Percentiles rank a stretch among this genome's conserved stretches.
Evolutionary conservation across 1,140 invertebrate genomes (phyloP).

Genomic region (Batillaria attramentaria): DNA sequence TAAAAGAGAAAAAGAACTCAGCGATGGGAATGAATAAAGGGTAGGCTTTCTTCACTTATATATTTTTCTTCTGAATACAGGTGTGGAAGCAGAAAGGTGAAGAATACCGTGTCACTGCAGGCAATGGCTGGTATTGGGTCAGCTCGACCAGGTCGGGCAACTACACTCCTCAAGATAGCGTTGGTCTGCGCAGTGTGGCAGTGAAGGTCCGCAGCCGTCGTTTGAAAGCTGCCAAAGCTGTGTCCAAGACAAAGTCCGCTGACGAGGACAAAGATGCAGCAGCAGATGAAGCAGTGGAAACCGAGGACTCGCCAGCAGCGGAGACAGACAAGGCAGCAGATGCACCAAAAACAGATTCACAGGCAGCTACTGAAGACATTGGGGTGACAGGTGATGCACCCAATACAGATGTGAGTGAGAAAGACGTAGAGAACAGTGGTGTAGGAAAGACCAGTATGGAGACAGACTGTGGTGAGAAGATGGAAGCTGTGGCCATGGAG

Average conservation of each 20-base stretch:
- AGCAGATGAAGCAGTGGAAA: constrained; percentile 21
- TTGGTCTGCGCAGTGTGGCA: constrained; percentile 65
- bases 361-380: constrained; percentile 16
- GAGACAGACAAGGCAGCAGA: constrained; percentile 27
- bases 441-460: constrained; percentile 22
- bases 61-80: constrained; percentile 45
- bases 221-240: constrained; percentile 45
- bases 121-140: constrained; percentile 96
- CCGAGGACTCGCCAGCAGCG: constrained; percentile 3
- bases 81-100: constrained; percentile 96
- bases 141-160: constrained; percentile 70
- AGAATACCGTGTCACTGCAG: constrained; percentile 94
- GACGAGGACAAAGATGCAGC: constrained; percentile 19
- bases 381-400: constrained; percentile 17
- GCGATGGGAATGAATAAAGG: background rate
- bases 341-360: constrained; percentile 24
- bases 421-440: constrained; percentile 21
- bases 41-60: background rate
- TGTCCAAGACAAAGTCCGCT: background rate
- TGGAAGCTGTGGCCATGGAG: background rate
- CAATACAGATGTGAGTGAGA: constrained; percentile 26
- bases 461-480: background rate
- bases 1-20: no score
- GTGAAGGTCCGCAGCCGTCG: constrained; percentile 47
- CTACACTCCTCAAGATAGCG: constrained; percentile 55